Evolutionary conservation across 2,888 invertebrate species (phyloP).

Genomic region (Lithophane leautieri): DNA sequence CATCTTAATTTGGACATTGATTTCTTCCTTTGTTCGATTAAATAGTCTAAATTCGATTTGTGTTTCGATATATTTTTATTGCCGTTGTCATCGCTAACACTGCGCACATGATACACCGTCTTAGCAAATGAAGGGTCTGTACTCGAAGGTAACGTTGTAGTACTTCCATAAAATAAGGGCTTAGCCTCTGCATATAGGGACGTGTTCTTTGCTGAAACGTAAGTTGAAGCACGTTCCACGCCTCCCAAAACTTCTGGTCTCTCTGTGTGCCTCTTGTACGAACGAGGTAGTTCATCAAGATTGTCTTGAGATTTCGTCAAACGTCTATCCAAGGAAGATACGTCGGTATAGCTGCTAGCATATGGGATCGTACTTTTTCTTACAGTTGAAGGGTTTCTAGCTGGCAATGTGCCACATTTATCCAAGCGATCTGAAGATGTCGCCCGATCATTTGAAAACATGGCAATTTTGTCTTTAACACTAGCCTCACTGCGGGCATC

Average conservation of each 20-base stretch:
- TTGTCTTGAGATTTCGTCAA: conserved; percentile 88
- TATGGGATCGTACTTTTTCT: conserved; percentile 80
- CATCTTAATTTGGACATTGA: conserved; percentile 96
- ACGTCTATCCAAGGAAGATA: conserved; percentile 84
- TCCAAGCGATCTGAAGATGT: conserved; percentile 83
- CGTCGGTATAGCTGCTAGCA: conserved; percentile 79
- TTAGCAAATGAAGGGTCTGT: conserved; percentile 78
- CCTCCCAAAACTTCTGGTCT: conserved; percentile 90
- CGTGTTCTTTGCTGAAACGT: conserved; percentile 70
- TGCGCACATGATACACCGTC: conserved; percentile 83
- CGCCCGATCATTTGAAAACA: conserved; percentile 92
- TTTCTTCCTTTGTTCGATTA: conserved; percentile 95
- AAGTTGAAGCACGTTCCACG: conserved; percentile 79
- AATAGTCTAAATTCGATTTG: conserved; percentile 92
- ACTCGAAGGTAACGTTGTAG: conserved; percentile 81
- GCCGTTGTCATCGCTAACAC: conserved; percentile 85
- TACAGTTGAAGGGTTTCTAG: conserved; percentile 75
- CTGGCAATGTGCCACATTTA: conserved; percentile 85
- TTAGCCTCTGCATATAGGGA: conserved; percentile 76
- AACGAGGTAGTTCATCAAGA: conserved; percentile 87
- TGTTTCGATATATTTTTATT: conserved; percentile 85
- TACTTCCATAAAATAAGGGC: conserved; percentile 87
- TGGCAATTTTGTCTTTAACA: conserved; percentile 96
- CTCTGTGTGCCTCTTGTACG: conserved; percentile 81
- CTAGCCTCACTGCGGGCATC: conserved; percentile 95